These are phyloP conservation scores for Poeciliopsis gracilis DNA, from an alignment of 2,797 vertebrate genomes.

Conservation along the genomic window DNA sequence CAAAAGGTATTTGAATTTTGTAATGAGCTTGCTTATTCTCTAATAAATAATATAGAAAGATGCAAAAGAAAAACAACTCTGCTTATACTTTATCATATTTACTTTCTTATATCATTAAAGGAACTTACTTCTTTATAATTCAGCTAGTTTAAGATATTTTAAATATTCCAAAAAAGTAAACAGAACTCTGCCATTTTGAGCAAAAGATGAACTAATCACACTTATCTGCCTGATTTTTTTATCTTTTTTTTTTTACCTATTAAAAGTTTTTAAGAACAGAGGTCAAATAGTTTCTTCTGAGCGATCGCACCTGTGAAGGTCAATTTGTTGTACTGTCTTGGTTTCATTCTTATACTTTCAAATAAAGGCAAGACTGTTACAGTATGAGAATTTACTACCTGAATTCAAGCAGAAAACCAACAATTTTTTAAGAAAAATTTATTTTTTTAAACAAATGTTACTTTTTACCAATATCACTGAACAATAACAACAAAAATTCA, in stretches of 20 bases:
- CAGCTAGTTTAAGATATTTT: neutral
- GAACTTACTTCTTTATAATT: neutral
- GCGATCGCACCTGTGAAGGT: neutral
- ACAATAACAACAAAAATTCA: neutral
- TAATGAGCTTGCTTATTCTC: neutral
- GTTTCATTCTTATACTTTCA: neutral
- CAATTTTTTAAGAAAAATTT: neutral
- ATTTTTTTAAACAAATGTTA: neutral
- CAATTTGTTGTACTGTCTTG: neutral
- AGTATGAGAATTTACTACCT: too few relatives aligned
- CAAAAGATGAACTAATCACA: neutral
- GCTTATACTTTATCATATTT: neutral
- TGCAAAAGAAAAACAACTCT: neutral
- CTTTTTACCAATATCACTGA: neutral
- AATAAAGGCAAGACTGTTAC: neutral
- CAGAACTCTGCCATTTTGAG: neutral
- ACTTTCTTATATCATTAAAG: neutral
- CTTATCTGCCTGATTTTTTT: neutral
- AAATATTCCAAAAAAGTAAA: neutral
- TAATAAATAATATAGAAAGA: neutral
- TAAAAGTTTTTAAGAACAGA: neutral
- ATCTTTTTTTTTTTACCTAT: neutral
- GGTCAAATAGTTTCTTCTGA: neutral
- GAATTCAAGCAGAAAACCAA: neutral
- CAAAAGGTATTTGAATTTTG: neutral